Evolutionary conservation across 2,797 vertebrate genomes (phyloP), one percentile per base, ranked within the genome.

Genomic region (Eulemur mongoz): DNA sequence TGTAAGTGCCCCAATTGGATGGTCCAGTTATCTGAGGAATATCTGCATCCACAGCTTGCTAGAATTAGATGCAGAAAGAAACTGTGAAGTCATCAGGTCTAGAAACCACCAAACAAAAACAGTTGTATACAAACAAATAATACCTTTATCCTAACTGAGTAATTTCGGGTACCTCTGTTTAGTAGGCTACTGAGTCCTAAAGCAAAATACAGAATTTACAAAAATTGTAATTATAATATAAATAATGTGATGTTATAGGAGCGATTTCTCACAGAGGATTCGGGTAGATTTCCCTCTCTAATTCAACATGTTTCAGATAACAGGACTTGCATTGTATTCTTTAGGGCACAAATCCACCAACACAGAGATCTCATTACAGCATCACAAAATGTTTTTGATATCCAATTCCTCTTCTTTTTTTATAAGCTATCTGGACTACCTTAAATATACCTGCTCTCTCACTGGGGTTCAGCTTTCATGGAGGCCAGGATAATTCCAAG

Each of bases 301-400:
- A 84, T 23, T 85, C 72, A 84, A 59, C 50, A 32, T 45, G 95
- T 91, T 95, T 96, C 93, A 89, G 93, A 94, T 96, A 93, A 95
- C 59, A 95, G 79, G 59, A 43, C 89, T 65, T 93, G 67, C 70
- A 93, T 72, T 97, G 94, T 95, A 73, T 93, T 92, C 94, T 72
- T 94, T 20, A 35, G 89, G 92, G 87, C 91, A 95, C 5, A 76
- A 91, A 89, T 94, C 61, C 63, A 96, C 69, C 43, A 61, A 38
- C 83, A 72, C 52, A 6, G 45, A 96, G 96, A 97, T 97, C 96
- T 96, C 57, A 76, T 98, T 97, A 97, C 97, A 93, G 86, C 83
- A 93, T 83, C 89, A 88, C 65, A 87, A 87, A 97, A 94, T 95
- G 95, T 86, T 97, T 97, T 80, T 95, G 89, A 84, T 95, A 98